Evolutionary conservation across 1,140 invertebrate species (phyloP), one percentile per base, ranked within the genome.

Genomic region (Argopecten irradians): DNA sequence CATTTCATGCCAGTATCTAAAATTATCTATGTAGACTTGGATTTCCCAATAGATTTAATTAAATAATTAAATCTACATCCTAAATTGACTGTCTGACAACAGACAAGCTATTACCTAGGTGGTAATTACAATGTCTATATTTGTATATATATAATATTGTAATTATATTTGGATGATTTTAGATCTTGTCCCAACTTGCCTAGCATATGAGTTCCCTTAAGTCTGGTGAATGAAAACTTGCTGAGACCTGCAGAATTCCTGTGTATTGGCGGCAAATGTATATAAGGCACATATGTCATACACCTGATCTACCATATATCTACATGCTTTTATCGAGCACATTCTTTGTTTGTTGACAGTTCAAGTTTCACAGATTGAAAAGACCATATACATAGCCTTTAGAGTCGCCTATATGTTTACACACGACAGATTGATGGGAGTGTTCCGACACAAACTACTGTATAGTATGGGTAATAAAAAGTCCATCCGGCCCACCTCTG

Each of bases 341-440:
- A 71, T 71, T 71, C 55, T 71, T 71, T 71, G 55, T 71, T 71
- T 71, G 55, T 71, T 71, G 55, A 71, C 55, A 71, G 55, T 71
- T 71, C 55, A 71, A 71, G 55, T 71, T 71, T 71, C 55, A 71
- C 55, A 71, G 55, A 71, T 71, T 71, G 55, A 71, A 71, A 71
- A 71, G 55, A 71, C 55, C 55, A 71, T 28, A 71, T 71, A 71
- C 55, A 71, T 16, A 46, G 9, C 55, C 55, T 71, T 71, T 28
- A 71, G 3, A 71, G 55, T 71, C n/a, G 55, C 55, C 55, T 28
- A 71, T 71, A 28, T 71, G 28, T 71, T 71, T 71, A 71, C 55
- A 71, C 55, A 71, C 19, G 22, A n/a, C 55, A 71, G 55, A 71
- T 71, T 71, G 55, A 71, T 71, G 55, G 55, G 55, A 71, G 55